Conservation (phyloP, 92 coral and sea anemone genomes). For the Epizoanthus fatuus region DNA sequence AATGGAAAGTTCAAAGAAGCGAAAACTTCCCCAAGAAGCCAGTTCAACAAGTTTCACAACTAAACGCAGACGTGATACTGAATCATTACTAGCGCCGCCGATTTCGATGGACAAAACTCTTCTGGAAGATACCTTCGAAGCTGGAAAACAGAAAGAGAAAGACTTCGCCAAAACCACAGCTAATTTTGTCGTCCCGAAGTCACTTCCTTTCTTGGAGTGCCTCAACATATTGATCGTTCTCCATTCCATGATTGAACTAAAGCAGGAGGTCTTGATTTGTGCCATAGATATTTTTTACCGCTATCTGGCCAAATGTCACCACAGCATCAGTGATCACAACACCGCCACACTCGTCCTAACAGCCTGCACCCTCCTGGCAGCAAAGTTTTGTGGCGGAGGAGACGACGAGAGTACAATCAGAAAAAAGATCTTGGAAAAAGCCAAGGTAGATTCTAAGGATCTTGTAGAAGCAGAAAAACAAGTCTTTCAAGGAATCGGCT, state of each 20-base stretch:
- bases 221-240: slow-evolving; percentile 4
- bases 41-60: too few relatives aligned
- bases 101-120: neutral
- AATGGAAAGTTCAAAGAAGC: too few relatives aligned
- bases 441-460: neutral
- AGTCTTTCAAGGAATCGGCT: neutral
- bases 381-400: slow-evolving; percentile 19
- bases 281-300: slow-evolving; percentile 16
- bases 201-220: neutral
- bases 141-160: neutral
- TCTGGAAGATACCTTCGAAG: slow-evolving; percentile 2
- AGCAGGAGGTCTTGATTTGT: slow-evolving; percentile 6
- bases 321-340: neutral
- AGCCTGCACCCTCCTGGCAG: slow-evolving; percentile 10
- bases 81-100: neutral
- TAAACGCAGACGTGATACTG: slow-evolving; percentile 9
- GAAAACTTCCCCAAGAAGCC: too few relatives aligned
- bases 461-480: slow-evolving; percentile 21
- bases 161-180: neutral
- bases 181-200: neutral
- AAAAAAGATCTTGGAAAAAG: neutral
- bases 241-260: neutral
- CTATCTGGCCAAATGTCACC: slow-evolving; percentile 26
- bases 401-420: neutral
- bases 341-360: neutral